phyloP scores from a whole-genome alignment of 2,888 invertebrate species.

The Pseudeuparius sepicola region DNA sequence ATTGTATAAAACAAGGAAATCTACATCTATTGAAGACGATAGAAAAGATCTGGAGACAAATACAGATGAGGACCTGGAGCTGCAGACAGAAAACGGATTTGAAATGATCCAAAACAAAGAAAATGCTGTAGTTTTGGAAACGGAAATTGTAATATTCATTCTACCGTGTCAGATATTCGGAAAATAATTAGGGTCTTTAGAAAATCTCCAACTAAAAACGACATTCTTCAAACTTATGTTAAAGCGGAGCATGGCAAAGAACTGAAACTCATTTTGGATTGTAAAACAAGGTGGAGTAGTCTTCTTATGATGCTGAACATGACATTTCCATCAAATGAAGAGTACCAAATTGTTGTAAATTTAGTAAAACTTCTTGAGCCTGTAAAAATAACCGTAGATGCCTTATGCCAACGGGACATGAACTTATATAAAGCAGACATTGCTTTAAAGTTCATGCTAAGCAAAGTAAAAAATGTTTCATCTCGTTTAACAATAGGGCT shows the following conservation, averaged over 20 bases:
- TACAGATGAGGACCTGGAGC: constrained; percentile 1
- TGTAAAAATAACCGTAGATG: too few relatives aligned
- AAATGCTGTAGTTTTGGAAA: too few relatives aligned
- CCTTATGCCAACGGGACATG: too few relatives aligned
- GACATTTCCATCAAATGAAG: too few relatives aligned
- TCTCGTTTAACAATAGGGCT: too few relatives aligned
- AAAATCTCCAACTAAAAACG: constrained; percentile 5
- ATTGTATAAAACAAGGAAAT: constrained; percentile 4
- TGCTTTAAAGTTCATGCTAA: too few relatives aligned
- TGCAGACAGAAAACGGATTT: too few relatives aligned
- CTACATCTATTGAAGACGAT: background rate
- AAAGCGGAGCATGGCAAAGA: constrained; percentile 13
- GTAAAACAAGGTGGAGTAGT: constrained; percentile 15
- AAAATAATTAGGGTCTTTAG: constrained; percentile 5
- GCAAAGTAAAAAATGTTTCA: too few relatives aligned
- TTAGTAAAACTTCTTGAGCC: too few relatives aligned
- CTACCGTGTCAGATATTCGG: background rate
- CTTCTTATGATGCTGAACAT: constrained; percentile 8
- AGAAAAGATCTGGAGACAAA: constrained; percentile 1
- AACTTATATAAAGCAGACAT: too few relatives aligned
- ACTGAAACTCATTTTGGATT: constrained; percentile 12
- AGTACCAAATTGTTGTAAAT: too few relatives aligned
- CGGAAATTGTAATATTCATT: constrained; percentile 4
- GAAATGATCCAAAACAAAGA: too few relatives aligned
- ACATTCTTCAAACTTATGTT: constrained; percentile 10